Conservation (phyloP, 1,140 invertebrate genomes). For the Caerostris darwini region DNA sequence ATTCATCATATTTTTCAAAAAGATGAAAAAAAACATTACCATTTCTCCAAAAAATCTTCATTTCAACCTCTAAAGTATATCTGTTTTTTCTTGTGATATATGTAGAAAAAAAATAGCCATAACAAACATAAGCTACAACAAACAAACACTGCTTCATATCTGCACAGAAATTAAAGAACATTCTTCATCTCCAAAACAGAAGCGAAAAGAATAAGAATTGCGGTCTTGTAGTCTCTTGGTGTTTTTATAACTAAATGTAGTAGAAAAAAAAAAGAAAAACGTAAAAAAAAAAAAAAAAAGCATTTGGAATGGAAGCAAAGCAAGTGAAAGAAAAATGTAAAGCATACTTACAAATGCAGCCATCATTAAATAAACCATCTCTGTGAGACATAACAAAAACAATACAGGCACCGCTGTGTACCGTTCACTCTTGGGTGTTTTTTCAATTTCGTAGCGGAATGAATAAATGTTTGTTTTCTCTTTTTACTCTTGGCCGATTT, state of each 20-base stretch:
- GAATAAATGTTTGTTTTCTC: constrained; percentile 66
- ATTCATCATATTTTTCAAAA: too few relatives aligned
- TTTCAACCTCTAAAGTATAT: too few relatives aligned
- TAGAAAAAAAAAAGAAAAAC: background rate
- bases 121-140: background rate
- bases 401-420: background rate
- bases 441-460: constrained; percentile 44
- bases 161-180: background rate
- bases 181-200: background rate
- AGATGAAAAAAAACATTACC: too few relatives aligned
- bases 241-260: background rate
- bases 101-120: background rate
- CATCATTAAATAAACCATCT: background rate
- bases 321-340: constrained; percentile 23
- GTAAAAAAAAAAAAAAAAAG: background rate
- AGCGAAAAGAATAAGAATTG: background rate
- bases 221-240: background rate
- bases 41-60: too few relatives aligned
- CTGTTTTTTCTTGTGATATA: too few relatives aligned
- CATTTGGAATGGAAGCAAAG: background rate
- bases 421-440: background rate
- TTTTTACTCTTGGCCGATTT: background rate
- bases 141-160: background rate
- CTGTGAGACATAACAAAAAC: background rate
- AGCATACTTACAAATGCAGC: constrained; percentile 19